Evolutionary conservation across 2,113 vertebrate genomes (phyloP).

Genomic region (Opisthocomus hoazin): DNA sequence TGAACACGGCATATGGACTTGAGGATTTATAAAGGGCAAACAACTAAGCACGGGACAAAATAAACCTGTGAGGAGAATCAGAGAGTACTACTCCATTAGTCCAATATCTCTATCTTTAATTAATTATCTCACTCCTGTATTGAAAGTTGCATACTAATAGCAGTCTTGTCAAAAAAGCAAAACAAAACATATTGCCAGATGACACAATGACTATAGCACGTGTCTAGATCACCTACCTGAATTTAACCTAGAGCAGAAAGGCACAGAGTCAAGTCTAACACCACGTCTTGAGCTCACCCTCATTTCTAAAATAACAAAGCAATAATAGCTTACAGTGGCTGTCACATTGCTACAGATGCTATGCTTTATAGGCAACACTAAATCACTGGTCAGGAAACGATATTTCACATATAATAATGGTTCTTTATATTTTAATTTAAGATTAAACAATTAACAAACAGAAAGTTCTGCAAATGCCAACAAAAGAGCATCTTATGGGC

Average conservation of each 20-base stretch:
- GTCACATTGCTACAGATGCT: not conserved
- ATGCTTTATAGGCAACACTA: not conserved
- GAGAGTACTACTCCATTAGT: not conserved
- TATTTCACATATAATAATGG: not conserved
- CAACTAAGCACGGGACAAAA: not conserved
- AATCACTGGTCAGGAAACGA: not conserved
- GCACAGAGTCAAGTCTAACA: conserved; percentile 11
- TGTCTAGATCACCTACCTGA: not conserved
- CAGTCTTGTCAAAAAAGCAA: not conserved
- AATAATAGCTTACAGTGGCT: not conserved
- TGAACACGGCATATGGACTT: not conserved
- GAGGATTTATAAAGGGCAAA: not conserved
- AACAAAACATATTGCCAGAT: not conserved
- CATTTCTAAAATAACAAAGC: not conserved
- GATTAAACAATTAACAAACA: conserved; percentile 20
- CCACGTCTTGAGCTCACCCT: not conserved
- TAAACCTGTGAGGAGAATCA: not conserved
- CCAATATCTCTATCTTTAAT: not conserved
- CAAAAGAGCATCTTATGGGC: not conserved
- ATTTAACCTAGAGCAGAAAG: conserved; percentile 25
- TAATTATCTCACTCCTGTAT: not conserved
- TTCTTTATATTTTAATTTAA: conserved; percentile 3
- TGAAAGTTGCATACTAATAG: not conserved
- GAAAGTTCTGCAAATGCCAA: conserved; percentile 19
- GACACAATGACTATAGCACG: not conserved